Evolutionary conservation across 30 jellyfish, hydroid and myxozoan species (phyloP).

Genomic region (Nemopilema nomurai): DNA sequence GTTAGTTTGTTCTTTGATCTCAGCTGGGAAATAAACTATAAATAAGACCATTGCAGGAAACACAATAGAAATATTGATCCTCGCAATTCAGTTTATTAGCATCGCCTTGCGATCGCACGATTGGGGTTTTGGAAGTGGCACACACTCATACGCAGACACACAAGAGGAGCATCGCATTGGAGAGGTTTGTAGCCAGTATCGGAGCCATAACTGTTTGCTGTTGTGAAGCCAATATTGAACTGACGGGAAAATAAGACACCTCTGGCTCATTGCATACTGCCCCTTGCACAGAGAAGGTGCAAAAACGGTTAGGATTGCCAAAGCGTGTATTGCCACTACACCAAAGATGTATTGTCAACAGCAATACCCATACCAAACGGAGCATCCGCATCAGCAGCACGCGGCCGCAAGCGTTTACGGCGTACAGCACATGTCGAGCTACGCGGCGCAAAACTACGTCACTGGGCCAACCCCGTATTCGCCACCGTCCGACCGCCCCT

Average conservation of each 20-base stretch:
- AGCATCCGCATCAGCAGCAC: conserved; percentile 72
- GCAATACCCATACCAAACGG: conserved; percentile 60
- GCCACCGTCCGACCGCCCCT: conserved; percentile 74
- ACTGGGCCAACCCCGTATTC: conserved; percentile 45
- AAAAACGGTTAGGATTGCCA: too few relatives aligned
- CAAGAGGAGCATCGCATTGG: too few relatives aligned
- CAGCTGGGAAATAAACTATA: conserved; percentile 10
- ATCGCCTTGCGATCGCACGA: background rate
- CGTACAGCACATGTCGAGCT: conserved; percentile 17
- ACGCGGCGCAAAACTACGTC: conserved; percentile 53
- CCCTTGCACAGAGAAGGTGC: too few relatives aligned
- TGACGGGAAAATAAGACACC: too few relatives aligned
- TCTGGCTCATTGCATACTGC: too few relatives aligned
- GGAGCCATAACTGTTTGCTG: background rate
- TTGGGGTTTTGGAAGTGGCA: background rate
- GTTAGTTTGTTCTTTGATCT: conserved; percentile 50
- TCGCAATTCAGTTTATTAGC: background rate
- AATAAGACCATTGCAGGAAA: background rate
- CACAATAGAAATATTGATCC: background rate
- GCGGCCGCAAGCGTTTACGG: conserved; percentile 38
- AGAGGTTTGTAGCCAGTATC: background rate
- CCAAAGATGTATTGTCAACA: conserved; percentile 82
- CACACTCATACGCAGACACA: background rate
- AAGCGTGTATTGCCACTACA: background rate
- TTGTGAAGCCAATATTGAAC: too few relatives aligned